Evolutionary conservation across 2,113 vertebrate genomes (phyloP).

Genomic region (Aix galericulata): DNA sequence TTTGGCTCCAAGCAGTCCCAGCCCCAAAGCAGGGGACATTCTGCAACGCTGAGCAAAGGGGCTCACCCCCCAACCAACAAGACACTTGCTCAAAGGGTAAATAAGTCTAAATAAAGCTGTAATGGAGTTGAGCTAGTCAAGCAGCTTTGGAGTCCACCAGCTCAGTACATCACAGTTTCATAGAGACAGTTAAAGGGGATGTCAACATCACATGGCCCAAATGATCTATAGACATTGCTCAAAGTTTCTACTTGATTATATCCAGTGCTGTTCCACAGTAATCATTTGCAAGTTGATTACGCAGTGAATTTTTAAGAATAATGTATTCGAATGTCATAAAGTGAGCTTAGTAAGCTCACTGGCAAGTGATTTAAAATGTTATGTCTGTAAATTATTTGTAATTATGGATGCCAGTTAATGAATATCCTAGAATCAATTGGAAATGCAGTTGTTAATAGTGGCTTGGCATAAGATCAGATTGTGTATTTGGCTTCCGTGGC

Average conservation of each 20-base stretch:
- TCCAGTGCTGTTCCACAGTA: not conserved
- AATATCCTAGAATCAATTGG: constrained; percentile 52
- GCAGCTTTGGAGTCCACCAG: not conserved
- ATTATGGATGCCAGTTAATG: constrained; percentile 54
- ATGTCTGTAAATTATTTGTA: constrained; percentile 61
- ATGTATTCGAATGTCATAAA: constrained; percentile 62
- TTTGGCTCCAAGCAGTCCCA: not conserved
- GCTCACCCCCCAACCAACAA: not conserved
- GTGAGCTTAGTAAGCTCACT: constrained; percentile 30
- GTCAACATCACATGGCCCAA: not conserved
- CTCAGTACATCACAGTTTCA: not conserved
- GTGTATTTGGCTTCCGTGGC: constrained; percentile 50
- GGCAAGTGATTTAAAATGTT: constrained; percentile 55
- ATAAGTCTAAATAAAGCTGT: not conserved
- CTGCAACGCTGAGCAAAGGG: not conserved
- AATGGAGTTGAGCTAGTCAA: not conserved
- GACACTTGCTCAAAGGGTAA: not conserved
- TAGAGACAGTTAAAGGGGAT: not conserved
- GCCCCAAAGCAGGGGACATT: not conserved
- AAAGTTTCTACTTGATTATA: not conserved
- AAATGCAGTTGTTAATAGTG: constrained; percentile 50
- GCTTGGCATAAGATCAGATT: constrained; percentile 28
- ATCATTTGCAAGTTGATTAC: constrained; percentile 53
- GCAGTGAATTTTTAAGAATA: constrained; percentile 49
- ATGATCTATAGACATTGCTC: not conserved